A percentile compares a stretch with the other conserved stretches of the same genome.
These are phyloP conservation scores for Orbicella faveolata DNA, from an alignment of 64 coral and sea anemone species.

Conservation along the genomic window DNA sequence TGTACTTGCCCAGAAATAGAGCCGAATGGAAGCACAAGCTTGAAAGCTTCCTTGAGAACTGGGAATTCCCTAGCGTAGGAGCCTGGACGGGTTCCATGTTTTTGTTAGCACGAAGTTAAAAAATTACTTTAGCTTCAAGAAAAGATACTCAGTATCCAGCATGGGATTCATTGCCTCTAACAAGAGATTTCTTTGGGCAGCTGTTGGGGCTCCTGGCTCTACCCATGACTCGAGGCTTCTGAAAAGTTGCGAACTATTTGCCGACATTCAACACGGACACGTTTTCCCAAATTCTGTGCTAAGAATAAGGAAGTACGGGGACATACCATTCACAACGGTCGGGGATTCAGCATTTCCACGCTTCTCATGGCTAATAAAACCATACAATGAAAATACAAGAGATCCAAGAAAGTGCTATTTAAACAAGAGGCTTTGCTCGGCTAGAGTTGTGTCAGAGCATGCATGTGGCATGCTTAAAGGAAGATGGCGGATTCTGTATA, in stretches of 20 bases:
- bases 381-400: conserved; percentile 57
- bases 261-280: conserved; percentile 43
- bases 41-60: conserved; percentile 52
- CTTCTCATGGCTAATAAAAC: conserved; percentile 61
- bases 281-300: conserved; percentile 50
- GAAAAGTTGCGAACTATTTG: conserved; percentile 45
- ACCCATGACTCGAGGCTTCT: conserved; percentile 52
- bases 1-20: conserved; percentile 42
- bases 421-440: conserved; percentile 66
- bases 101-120: conserved; percentile 57
- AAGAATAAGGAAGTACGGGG: conserved; percentile 43
- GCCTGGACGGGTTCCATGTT: conserved; percentile 66
- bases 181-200: conserved; percentile 68
- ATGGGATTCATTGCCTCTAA: conserved; percentile 52
- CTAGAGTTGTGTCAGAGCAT: conserved; percentile 86
- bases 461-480: conserved; percentile 65
- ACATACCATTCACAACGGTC: conserved; percentile 54
- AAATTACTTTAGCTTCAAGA: conserved; percentile 71
- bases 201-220: conserved; percentile 61
- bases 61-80: conserved; percentile 61
- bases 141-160: conserved; percentile 59
- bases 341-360: conserved; percentile 68
- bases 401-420: conserved; percentile 54
- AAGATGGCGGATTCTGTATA: conserved; percentile 53
- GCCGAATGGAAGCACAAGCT: conserved; percentile 57